phyloP scores from a whole-genome alignment of 2,888 invertebrate species.

The Drosophila anomelani region DNA sequence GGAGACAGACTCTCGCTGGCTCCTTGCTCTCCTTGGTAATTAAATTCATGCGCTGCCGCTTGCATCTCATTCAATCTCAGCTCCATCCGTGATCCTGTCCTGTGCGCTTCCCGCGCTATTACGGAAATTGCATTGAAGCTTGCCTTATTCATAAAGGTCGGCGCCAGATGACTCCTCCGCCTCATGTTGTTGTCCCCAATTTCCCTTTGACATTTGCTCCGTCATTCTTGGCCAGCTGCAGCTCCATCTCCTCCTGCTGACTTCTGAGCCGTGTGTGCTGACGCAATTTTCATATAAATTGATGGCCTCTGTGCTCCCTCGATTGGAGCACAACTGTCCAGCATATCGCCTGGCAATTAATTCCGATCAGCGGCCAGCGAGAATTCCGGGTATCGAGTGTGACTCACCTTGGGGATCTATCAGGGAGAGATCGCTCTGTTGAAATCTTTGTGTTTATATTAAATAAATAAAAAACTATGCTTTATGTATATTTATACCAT shows the following conservation, averaged over 20 bases:
- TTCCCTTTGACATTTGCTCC: slow-evolving; percentile 59
- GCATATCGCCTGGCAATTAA: slow-evolving; percentile 36
- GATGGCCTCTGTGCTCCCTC: slow-evolving; percentile 30
- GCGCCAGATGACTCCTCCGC: slow-evolving; percentile 3
- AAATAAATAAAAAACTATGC: too few species aligned
- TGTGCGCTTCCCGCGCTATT: slow-evolving; percentile 42
- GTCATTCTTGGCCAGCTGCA: slow-evolving; percentile 10
- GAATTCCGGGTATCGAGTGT: not conserved
- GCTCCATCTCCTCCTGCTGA: not conserved
- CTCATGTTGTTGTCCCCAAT: slow-evolving; percentile 53
- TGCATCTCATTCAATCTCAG: slow-evolving; percentile 42
- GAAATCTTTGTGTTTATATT: not conserved
- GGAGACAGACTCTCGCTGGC: slow-evolving; percentile 26
- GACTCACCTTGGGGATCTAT: not conserved
- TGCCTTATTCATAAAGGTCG: slow-evolving; percentile 46
- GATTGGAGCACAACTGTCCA: slow-evolving; percentile 15
- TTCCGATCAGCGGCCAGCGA: slow-evolving; percentile 10
- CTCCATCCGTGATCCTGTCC: slow-evolving; percentile 29
- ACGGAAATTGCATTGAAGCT: slow-evolving; percentile 76
- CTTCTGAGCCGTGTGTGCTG: slow-evolving; percentile 39
- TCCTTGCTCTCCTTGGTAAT: slow-evolving; percentile 68
- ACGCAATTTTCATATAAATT: slow-evolving; percentile 44
- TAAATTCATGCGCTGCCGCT: slow-evolving; percentile 74
- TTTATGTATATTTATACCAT: too few species aligned
- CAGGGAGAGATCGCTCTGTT: not conserved